Percentiles rank a stretch among this genome's conserved stretches.
Conservation (phyloP, 2,797 vertebrate species). For the Phataginus tetradactyla region DNA sequence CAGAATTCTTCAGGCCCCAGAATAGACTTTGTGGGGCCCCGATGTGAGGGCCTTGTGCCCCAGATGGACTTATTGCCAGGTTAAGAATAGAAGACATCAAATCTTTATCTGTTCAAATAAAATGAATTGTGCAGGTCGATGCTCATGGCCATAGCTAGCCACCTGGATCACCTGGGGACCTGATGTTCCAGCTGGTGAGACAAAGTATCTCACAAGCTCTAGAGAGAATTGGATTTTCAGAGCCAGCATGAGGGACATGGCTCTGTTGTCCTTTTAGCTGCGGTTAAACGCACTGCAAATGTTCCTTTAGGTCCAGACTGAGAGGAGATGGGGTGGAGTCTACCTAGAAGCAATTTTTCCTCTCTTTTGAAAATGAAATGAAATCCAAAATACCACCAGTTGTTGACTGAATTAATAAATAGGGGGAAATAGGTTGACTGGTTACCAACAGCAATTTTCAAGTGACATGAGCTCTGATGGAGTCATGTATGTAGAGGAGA, state of each 20-base stretch:
- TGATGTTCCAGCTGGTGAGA: background rate
- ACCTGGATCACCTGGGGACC: background rate
- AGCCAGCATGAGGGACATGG: background rate
- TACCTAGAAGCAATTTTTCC: background rate
- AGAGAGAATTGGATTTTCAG: background rate
- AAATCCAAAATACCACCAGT: background rate
- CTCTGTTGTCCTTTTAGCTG: background rate
- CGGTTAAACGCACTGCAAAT: constrained; percentile 20
- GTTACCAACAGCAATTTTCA: background rate
- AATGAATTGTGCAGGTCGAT: background rate
- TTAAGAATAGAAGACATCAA: background rate
- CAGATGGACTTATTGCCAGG: background rate
- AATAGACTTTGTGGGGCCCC: background rate
- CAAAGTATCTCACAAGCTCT: background rate
- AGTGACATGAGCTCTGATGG: background rate
- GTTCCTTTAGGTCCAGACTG: background rate
- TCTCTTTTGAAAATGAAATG: constrained; percentile 46
- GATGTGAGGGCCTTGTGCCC: background rate
- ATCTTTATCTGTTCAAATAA: background rate
- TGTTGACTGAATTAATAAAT: background rate
- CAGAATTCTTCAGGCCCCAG: background rate
- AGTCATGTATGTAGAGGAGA: background rate
- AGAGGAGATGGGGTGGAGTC: background rate
- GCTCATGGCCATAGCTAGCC: background rate
- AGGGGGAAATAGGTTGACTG: background rate